Conservation (phyloP, 2,888 invertebrate genomes). For the Drosophila algonquin region DNA sequence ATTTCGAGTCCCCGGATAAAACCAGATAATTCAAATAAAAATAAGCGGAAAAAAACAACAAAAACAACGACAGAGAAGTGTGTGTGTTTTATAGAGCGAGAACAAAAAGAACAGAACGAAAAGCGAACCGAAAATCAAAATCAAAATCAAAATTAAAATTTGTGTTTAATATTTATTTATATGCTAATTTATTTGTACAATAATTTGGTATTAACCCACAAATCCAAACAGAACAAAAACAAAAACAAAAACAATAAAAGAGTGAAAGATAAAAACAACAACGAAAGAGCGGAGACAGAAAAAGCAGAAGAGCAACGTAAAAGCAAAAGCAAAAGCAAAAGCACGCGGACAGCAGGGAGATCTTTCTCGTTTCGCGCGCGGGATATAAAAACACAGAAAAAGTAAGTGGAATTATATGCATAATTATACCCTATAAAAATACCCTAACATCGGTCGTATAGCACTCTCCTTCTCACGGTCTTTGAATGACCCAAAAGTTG, state of each 20-base stretch:
- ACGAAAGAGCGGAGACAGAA: slow-evolving; percentile 19
- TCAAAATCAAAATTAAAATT: slow-evolving; percentile 35
- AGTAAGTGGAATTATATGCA: slow-evolving; percentile 56
- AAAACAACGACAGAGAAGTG: slow-evolving; percentile 8
- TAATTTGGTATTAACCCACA: slow-evolving; percentile 69
- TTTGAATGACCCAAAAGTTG: background rate
- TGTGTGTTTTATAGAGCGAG: slow-evolving; percentile 29
- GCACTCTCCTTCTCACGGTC: background rate
- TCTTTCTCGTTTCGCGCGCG: slow-evolving; percentile 26
- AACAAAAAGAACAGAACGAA: slow-evolving; percentile 10
- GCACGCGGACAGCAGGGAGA: slow-evolving; percentile 11
- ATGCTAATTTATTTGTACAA: slow-evolving; percentile 77
- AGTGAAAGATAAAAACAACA: slow-evolving; percentile 44
- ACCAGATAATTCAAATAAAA: slow-evolving; percentile 20
- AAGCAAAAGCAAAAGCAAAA: slow-evolving; percentile 28
- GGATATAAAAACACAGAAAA: slow-evolving; percentile 68
- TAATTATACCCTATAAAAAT: slow-evolving; percentile 3
- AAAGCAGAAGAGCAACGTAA: slow-evolving; percentile 26
- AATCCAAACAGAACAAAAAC: slow-evolving; percentile 55
- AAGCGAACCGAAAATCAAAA: slow-evolving; percentile 25
- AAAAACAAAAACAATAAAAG: slow-evolving; percentile 10
- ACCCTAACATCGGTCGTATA: background rate
- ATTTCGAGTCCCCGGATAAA: slow-evolving; percentile 12
- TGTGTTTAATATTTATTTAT: slow-evolving; percentile 67
- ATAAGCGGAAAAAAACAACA: slow-evolving; percentile 18